These are phyloP conservation scores for Anguilla pacifica DNA, from an alignment of 2,797 vertebrate species.

Conservation along the genomic window DNA sequence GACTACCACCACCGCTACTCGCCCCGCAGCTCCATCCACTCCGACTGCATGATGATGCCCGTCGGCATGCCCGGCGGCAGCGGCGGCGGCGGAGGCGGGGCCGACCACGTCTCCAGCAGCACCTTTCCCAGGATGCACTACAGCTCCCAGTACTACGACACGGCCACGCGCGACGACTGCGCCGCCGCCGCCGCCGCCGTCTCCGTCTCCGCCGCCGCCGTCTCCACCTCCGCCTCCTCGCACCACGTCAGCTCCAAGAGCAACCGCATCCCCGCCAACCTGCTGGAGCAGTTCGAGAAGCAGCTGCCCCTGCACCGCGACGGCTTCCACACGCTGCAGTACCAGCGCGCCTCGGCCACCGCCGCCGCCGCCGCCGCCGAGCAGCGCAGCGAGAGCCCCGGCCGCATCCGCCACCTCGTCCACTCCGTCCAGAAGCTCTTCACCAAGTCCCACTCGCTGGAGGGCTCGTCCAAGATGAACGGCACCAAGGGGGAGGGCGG, in stretches of 20 bases:
- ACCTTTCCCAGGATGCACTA: constrained; percentile 99
- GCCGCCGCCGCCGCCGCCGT: constrained; percentile 78
- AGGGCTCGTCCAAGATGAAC: constrained; percentile 94
- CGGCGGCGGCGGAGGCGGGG: constrained; percentile 64
- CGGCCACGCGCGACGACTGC: constrained; percentile 88
- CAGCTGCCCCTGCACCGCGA: constrained; percentile 94
- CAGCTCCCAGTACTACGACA: constrained; percentile 88
- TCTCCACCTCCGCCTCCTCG: constrained; percentile 58
- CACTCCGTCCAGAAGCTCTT: constrained; percentile 99
- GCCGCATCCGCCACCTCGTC: constrained; percentile 95
- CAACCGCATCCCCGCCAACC: constrained; percentile 93
- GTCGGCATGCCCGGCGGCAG: constrained; percentile 68
- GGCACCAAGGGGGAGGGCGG: constrained; percentile 85
- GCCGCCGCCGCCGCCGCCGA: constrained; percentile 68
- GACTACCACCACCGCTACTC: constrained; percentile 94
- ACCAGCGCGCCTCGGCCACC: constrained; percentile 85
- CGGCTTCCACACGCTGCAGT: constrained; percentile 97
- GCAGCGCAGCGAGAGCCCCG: constrained; percentile 93
- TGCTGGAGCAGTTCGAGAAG: constrained; percentile 97
- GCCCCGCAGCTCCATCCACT: constrained; percentile 94
- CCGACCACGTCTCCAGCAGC: constrained; percentile 96
- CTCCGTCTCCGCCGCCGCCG: constrained; percentile 64
- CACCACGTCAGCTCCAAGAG: constrained; percentile 69
- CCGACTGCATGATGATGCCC: constrained; percentile 96
- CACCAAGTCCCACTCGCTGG: constrained; percentile 97